phyloP scores from a whole-genome alignment of 2,888 invertebrate species.

The Tipula helvola region DNA sequence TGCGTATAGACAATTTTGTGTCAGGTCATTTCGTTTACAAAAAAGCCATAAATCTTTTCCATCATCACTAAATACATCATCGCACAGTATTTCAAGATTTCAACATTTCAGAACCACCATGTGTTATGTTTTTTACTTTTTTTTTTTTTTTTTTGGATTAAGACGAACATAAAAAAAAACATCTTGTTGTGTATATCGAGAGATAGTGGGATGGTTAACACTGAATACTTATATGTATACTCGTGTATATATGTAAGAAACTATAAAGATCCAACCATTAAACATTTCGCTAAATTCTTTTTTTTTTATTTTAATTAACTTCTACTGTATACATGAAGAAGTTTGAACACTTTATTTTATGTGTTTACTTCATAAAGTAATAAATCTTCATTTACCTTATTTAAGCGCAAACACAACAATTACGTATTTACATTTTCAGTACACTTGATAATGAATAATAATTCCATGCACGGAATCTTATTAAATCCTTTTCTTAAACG shows the following conservation, averaged over 20 bases:
- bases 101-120: background rate
- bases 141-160: background rate
- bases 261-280: background rate
- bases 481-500: background rate
- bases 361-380: background rate
- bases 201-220: background rate
- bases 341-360: background rate
- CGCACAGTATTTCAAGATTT: background rate
- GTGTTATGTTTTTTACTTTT: background rate
- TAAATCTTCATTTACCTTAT: constrained; percentile 4
- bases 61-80: background rate
- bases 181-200: background rate
- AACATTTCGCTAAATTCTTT: background rate
- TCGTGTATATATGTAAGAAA: background rate
- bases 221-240: background rate
- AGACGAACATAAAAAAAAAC: background rate
- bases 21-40: background rate
- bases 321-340: background rate
- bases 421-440: background rate
- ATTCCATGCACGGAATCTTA: background rate
- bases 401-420: background rate
- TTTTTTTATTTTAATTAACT: background rate
- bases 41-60: background rate
- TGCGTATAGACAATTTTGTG: background rate
- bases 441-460: background rate